Evolutionary conservation across 92 coral and sea anemone species (phyloP).

Genomic region (Blastomussa wellsi): DNA sequence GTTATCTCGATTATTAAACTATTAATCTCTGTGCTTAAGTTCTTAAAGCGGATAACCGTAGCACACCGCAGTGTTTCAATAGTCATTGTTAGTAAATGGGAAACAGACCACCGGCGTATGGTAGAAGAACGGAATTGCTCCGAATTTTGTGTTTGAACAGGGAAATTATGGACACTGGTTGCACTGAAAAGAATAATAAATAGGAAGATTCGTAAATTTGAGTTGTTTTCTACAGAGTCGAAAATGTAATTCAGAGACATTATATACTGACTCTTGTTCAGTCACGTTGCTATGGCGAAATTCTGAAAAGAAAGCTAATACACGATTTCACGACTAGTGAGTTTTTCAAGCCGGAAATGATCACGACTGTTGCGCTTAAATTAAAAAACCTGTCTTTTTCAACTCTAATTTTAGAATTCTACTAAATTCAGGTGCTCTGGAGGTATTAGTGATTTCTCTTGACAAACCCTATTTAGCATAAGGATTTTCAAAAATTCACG

Average conservation of each 20-base stretch:
- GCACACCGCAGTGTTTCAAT: conserved; percentile 7
- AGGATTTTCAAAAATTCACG: not conserved
- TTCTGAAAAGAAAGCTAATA: not conserved
- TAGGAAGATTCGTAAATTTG: not conserved
- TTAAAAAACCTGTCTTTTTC: not conserved
- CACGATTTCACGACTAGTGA: not conserved
- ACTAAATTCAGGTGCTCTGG: not conserved
- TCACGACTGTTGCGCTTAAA: not conserved
- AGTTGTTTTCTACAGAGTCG: not conserved
- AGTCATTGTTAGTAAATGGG: not conserved
- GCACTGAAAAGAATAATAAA: not conserved
- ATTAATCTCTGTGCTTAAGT: not conserved
- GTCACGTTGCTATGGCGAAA: not conserved
- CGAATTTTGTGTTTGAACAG: not conserved
- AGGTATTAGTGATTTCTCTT: not conserved
- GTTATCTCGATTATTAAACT: conserved; percentile 4
- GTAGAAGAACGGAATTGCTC: not conserved
- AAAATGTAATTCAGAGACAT: not conserved
- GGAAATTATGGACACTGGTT: not conserved
- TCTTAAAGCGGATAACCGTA: conserved; percentile 6
- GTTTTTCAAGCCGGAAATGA: not conserved
- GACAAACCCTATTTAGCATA: not conserved
- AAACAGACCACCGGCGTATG: not conserved
- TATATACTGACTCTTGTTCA: not conserved
- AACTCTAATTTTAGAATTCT: not conserved